A percentile compares a stretch with the other conserved stretches of the same genome.
phyloP scores from a whole-genome alignment of 2,113 vertebrate species.

The Semnornis frantzii region DNA sequence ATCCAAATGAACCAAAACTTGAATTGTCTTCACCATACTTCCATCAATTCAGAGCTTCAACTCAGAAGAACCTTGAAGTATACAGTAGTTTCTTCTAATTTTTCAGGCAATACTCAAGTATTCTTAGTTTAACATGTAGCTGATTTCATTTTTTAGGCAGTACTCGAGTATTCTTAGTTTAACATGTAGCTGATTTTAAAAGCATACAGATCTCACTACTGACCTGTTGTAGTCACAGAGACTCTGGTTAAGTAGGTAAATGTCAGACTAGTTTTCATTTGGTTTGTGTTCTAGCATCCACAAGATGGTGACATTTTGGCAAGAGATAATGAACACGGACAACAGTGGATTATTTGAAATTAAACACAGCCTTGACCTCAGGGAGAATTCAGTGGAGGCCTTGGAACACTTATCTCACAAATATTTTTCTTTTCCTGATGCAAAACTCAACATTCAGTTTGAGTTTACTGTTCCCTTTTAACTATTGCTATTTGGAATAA shows the following conservation, averaged over 20 bases:
- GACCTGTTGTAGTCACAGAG: not conserved
- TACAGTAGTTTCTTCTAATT: not conserved
- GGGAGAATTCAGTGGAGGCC: not conserved
- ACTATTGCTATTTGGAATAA: not conserved
- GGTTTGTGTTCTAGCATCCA: not conserved
- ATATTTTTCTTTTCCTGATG: not conserved
- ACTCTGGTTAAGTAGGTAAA: not conserved
- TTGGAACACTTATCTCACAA: not conserved
- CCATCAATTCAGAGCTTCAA: not conserved
- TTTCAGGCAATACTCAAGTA: not conserved
- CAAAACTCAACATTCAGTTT: not conserved
- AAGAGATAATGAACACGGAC: not conserved
- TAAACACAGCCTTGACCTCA: not conserved
- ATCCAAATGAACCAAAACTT: not conserved
- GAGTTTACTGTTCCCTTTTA: not conserved
- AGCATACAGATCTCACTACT: not conserved
- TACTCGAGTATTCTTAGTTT: not conserved
- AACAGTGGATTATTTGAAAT: not conserved
- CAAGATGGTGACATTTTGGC: constrained; percentile 19
- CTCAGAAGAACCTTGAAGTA: not conserved
- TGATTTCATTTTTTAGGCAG: not conserved
- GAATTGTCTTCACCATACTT: not conserved
- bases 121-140: not conserved
- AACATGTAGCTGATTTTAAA: not conserved
- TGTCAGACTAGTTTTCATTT: not conserved